Evolutionary conservation across 2,113 vertebrate species (phyloP), one percentile per base, ranked within the genome.

Genomic region (Dicerorhinus sumatrensis): DNA sequence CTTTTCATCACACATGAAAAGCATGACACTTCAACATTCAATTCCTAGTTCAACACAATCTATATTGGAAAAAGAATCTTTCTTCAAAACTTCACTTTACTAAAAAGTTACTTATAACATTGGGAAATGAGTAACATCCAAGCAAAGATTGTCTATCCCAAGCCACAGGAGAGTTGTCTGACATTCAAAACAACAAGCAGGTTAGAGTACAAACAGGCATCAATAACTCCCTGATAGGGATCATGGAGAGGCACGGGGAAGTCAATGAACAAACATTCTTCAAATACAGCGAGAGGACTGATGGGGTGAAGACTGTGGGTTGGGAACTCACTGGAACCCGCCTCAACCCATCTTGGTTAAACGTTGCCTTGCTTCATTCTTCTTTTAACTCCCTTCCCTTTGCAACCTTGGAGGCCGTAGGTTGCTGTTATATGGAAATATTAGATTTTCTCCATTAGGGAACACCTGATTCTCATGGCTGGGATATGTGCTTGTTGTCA

Each of bases 1-100:
- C 9, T 72, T 73, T 82, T n/a, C 25, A 67, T 69, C 76, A 76
- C 33, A 31, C 39, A 8, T 23, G 79, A 72, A 56, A 87, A 51
- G 42, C 23, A 48, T 25, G 39, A 72, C 42, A 62, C 25, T 31
- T 33, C 48, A 63, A 72, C 90, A 82, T 81, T 89, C 11, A 94
- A 5, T 77, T 39, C 48, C 31, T 67, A 18, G 27, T 72, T 82
- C 92, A 94, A 36, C 21, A 56, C 27, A 79, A 3, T 65, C 42
- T 96, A 51, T 39, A 62, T 25, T 25, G 33, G 46, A 80, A 86
- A 25, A 79, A 18, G 33, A 87, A 63, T 77, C 2, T 73, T 82
- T 97, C n/a, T 84, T 80, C 54, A 80, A 80, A 84, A 88, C 58
- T 58, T 89, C 36, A 48, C 21, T 84, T 87, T 84, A 73, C 36